phyloP scores from a whole-genome alignment of 2,888 invertebrate species.

The Stegophylla sp. region DNA sequence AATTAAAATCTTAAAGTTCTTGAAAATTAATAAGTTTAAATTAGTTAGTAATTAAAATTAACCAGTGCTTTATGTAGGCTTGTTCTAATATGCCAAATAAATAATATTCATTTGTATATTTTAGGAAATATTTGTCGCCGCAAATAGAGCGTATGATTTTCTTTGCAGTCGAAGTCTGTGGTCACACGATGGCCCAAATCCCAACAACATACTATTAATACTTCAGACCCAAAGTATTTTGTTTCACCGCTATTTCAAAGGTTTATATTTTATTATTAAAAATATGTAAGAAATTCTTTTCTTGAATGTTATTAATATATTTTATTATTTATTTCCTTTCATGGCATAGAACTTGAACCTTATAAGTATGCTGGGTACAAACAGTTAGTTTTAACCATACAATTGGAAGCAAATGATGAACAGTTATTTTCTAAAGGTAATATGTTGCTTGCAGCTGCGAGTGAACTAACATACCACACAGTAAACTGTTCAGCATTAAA shows the following conservation, averaged over 20 bases:
- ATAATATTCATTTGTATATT: conserved; percentile 60
- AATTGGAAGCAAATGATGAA: conserved; percentile 91
- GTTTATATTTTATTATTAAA: conserved; percentile 67
- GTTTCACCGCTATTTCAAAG: conserved; percentile 87
- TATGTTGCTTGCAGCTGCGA: conserved; percentile 86
- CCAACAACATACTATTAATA: conserved; percentile 91
- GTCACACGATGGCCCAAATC: conserved; percentile 89
- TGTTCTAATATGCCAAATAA: background rate
- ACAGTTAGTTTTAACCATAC: conserved; percentile 93
- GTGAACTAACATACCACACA: conserved; percentile 94
- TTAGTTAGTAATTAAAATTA: too few species aligned
- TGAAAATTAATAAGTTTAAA: too few species aligned
- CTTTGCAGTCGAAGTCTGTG: conserved; percentile 89
- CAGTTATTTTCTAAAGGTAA: conserved; percentile 86
- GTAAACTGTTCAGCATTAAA: conserved; percentile 95
- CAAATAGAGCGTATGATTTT: conserved; percentile 98
- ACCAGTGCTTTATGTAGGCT: too few species aligned
- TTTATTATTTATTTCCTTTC: conserved; percentile 28
- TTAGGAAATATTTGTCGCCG: conserved; percentile 92
- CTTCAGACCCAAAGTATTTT: conserved; percentile 92
- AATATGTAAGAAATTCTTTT: background rate
- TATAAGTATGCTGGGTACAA: conserved; percentile 99
- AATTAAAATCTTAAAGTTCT: too few species aligned
- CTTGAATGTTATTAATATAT: background rate
- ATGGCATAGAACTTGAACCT: conserved; percentile 74